phyloP scores from a whole-genome alignment of 2,797 vertebrate species.

The Alcedo atthis region DNA sequence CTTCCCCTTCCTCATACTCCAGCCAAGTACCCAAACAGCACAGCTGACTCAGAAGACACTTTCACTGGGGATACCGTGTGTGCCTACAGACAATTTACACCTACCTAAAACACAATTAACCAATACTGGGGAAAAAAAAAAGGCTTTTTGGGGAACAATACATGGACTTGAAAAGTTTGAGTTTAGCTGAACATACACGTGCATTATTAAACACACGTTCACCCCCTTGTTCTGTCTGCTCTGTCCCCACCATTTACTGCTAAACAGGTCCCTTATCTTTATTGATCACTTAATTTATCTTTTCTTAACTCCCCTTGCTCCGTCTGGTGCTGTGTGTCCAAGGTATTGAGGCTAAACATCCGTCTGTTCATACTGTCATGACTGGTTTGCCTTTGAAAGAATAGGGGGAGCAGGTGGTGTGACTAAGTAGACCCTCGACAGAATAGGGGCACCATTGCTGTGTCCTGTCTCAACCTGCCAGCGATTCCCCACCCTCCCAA shows the following conservation, averaged over 20 bases:
- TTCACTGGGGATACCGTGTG: neutral
- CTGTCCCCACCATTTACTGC: constrained; percentile 79
- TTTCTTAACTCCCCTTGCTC: constrained; percentile 82
- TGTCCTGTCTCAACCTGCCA: constrained; percentile 88
- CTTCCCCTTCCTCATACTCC: neutral
- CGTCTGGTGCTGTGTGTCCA: constrained; percentile 84
- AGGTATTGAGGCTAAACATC: constrained; percentile 75
- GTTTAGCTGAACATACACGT: constrained; percentile 60
- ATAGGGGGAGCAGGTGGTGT: constrained; percentile 98
- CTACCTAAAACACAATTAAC: constrained; percentile 29
- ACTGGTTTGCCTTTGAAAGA: constrained; percentile 87
- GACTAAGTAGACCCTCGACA: constrained; percentile 90
- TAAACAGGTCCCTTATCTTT: constrained; percentile 81
- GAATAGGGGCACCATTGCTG: constrained; percentile 86
- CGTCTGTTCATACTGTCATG: constrained; percentile 90
- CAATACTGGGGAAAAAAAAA: neutral
- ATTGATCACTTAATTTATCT: constrained; percentile 92
- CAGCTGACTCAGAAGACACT: neutral
- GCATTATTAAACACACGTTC: constrained; percentile 76
- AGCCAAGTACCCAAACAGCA: neutral
- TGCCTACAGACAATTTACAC: neutral
- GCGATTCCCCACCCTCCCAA: constrained; percentile 93
- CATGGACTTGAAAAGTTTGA: constrained; percentile 49
- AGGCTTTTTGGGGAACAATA: neutral
- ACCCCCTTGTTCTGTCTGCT: constrained; percentile 65